Base-by-base conservation (phyloP, 2,797 vertebrate species). In the Brotula barbata region DNA sequence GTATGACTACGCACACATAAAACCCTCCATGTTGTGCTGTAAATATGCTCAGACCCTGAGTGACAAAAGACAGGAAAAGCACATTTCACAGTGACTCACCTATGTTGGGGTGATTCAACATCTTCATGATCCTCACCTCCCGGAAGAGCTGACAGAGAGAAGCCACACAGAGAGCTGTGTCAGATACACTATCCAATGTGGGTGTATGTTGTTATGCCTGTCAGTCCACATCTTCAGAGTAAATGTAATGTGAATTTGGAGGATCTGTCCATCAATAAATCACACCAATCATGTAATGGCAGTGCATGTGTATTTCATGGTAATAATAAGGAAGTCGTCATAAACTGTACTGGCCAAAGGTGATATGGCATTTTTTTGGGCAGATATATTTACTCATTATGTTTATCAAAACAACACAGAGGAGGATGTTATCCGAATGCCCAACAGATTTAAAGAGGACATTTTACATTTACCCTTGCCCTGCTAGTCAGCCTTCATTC, bases 51-150 rank as follows among this genome's bases (percentile, higher is more conserved):
- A 28, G n/a, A n/a, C n/a, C n/a, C 25, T 28, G 25, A 28, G 8
- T 45, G 65, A 66, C 1, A 11, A 58, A 33, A 21, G 44, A 47
- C 16, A 22, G 33, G 44, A 20, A 46, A 45, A 5, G 48, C 6
- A 10, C 2, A n/a, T 59, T 68, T 58, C 13, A 25, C 28, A 9
- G 7, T 60, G 54, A 87, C 94, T 96, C 85, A 97, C 95, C 96
- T 89, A 96, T 97, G 85, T 97, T 96, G 67, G 95, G 95, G 77
- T 97, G 95, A 90, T 95, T 98, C 85, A 97, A 85, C 80, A 97
- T 88, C 88, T 97, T 97, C 96, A 98, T 98, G 83, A 98, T 98
- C 84, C 95, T 92, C 75, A 98, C 96, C 89, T 97, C 96, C 36
- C 96, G 91, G 86, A 96, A 98, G 17, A 98, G 93, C 96, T 98